These are phyloP conservation scores for Corythornis madagascariensis DNA, from an alignment of 2,113 vertebrate species.

Conservation along the genomic window DNA sequence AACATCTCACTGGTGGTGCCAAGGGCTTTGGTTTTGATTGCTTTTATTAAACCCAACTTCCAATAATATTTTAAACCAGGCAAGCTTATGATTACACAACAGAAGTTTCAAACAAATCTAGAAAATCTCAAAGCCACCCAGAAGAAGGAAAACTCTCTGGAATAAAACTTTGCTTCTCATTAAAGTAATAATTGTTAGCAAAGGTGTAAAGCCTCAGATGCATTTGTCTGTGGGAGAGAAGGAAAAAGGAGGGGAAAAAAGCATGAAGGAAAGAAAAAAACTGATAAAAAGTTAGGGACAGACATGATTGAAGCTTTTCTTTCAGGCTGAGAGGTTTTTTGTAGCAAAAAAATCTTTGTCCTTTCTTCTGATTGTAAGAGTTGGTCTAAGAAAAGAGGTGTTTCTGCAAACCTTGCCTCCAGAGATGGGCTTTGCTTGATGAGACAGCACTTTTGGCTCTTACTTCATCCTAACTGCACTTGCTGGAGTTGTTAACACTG, in stretches of 20 bases:
- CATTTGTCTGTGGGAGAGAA: not conserved
- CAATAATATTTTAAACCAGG: not conserved
- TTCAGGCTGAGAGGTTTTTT: not conserved
- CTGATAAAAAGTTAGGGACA: not conserved
- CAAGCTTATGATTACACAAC: not conserved
- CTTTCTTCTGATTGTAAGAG: not conserved
- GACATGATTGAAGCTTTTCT: not conserved
- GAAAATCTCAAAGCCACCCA: not conserved
- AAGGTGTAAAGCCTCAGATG: not conserved
- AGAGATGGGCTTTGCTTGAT: not conserved
- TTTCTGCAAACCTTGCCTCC: not conserved
- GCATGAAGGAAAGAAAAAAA: not conserved
- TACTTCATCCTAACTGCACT: not conserved
- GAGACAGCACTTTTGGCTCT: constrained; percentile 25
- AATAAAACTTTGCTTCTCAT: not conserved
- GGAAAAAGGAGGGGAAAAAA: not conserved
- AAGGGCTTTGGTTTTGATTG: no score
- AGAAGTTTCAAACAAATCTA: not conserved
- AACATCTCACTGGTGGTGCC: not conserved
- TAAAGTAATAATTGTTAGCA: not conserved
- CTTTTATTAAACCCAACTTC: not conserved
- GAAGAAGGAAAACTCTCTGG: not conserved
- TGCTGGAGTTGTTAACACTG: not conserved
- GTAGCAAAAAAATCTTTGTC: not conserved
- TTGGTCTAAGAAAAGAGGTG: not conserved